Base-by-base conservation (phyloP, 2,888 invertebrate species). In the Ectemnius continuus region DNA sequence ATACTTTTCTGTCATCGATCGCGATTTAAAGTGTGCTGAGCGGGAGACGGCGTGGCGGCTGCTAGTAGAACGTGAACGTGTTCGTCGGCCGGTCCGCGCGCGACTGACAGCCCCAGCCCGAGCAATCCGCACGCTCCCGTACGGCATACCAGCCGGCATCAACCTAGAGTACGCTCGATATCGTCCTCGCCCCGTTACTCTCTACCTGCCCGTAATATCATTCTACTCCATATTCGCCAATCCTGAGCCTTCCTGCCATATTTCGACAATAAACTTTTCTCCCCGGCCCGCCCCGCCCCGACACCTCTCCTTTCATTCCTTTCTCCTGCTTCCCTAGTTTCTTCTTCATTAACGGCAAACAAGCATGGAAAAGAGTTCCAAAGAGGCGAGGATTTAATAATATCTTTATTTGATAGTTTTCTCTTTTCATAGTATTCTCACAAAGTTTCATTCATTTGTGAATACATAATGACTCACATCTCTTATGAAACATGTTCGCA, bases 221-320 rank as follows among this genome's bases (percentile, higher is more conserved):
- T 86, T 86, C 84, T 85, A 86, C 84, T 86, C 85, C 75, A 87
- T 83, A 85, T 87, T 82, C 80, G 81, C 77, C 79, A 74, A 71
- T 70, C 70, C 62, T 36, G 46, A 57, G 2, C 14, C 28, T 14
- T 47, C 20, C 61, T 23, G 47, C 26, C 59, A 20, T 1, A 36
- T 36, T 36, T 36, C 8, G 36, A 36, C 36, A 36, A 36, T 36
- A 36, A 36, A 6, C 5, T 36, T 36, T 36, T 36, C 36, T 8
- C 36, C 6, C 36, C 0, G 11, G n/a, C n/a, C n/a, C n/a, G n/a
- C n/a, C n/a, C n/a, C n/a, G n/a, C n/a, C n/a, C 36, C 8, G 2
- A 8, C 36, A 36, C 36, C 11, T 11, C 6, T 8, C 36, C 11
- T 36, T 36, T 36, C 5, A 36, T 23, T 23, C 23, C 3, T 3